Evolutionary conservation across 1,140 invertebrate genomes (phyloP).

Genomic region (Euglossa dilemma): DNA sequence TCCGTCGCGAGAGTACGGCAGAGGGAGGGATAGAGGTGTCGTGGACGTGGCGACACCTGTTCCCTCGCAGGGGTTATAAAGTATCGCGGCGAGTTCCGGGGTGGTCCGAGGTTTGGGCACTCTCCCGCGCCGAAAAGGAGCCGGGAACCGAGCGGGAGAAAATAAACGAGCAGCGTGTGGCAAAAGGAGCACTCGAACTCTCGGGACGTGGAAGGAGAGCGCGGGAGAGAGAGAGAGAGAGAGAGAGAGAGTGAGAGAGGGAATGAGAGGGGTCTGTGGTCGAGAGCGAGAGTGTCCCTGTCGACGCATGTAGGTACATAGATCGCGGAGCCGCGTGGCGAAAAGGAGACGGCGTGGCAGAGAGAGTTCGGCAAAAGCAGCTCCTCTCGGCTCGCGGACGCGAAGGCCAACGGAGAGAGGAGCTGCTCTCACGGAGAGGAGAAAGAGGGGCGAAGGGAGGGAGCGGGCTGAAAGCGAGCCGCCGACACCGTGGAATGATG

Average conservation of each 20-base stretch:
- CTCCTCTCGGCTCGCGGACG: not conserved
- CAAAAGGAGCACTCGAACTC: constrained; percentile 12
- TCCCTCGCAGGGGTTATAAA: constrained; percentile 43
- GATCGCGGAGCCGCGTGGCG: constrained; percentile 37
- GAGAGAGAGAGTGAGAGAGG: not conserved
- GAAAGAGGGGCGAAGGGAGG: constrained; percentile 20
- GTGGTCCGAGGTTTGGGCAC: constrained; percentile 48
- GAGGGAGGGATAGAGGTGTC: not conserved
- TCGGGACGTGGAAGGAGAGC: no score
- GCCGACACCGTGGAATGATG: constrained; percentile 72
- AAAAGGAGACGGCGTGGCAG: constrained; percentile 32
- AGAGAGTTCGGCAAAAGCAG: constrained; percentile 44
- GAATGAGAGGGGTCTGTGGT: no score
- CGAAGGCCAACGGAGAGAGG: constrained; percentile 17
- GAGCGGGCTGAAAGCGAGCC: constrained; percentile 62
- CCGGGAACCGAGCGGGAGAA: constrained; percentile 1
- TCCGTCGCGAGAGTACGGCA: no score
- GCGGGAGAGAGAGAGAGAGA: not conserved
- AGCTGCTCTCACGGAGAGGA: not conserved
- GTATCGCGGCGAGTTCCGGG: constrained; percentile 40
- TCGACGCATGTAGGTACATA: not conserved
- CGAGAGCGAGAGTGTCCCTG: constrained; percentile 48
- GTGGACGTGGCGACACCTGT: constrained; percentile 45
- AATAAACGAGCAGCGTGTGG: not conserved
- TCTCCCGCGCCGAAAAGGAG: constrained; percentile 33